Conservation (phyloP, 1,140 invertebrate species). For the Matsumurasca onukii region DNA sequence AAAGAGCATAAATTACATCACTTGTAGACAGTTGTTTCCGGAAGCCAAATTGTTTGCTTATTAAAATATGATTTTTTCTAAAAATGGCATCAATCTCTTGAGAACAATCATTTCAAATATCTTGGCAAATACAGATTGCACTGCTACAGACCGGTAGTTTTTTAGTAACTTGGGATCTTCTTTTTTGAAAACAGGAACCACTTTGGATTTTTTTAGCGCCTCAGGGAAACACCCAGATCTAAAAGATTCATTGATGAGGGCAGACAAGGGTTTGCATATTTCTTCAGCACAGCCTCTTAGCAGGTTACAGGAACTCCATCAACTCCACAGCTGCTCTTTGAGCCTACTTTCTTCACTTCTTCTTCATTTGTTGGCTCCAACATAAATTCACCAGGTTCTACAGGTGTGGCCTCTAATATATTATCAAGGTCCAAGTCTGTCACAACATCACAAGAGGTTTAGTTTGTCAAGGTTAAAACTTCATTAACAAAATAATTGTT, state of each 20-base stretch:
- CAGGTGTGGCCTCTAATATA: too few relatives aligned
- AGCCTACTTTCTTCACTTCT: too few relatives aligned
- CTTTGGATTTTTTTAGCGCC: neutral
- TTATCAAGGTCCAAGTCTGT: too few relatives aligned
- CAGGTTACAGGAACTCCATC: neutral
- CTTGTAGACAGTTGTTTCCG: neutral
- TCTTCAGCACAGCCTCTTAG: neutral
- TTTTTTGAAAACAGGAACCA: conserved; percentile 5
- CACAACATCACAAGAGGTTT: too few relatives aligned
- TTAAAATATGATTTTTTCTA: neutral
- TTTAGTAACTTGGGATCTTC: neutral
- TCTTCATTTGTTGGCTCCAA: too few relatives aligned
- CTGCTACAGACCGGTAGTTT: neutral
- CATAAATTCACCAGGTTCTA: too few relatives aligned
- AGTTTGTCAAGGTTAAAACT: too few relatives aligned
- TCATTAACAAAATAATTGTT: too few relatives aligned
- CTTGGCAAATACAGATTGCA: neutral
- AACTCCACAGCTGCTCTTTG: neutral
- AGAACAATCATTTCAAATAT: neutral
- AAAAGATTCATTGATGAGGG: neutral
- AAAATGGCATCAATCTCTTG: neutral
- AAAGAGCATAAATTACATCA: neutral
- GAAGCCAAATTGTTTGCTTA: neutral
- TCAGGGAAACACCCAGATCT: neutral
- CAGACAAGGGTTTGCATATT: neutral